A percentile compares a stretch with the other conserved stretches of the same genome.
Conservation (phyloP, 2,888 invertebrate species). For the Mellilla xanthometata region DNA sequence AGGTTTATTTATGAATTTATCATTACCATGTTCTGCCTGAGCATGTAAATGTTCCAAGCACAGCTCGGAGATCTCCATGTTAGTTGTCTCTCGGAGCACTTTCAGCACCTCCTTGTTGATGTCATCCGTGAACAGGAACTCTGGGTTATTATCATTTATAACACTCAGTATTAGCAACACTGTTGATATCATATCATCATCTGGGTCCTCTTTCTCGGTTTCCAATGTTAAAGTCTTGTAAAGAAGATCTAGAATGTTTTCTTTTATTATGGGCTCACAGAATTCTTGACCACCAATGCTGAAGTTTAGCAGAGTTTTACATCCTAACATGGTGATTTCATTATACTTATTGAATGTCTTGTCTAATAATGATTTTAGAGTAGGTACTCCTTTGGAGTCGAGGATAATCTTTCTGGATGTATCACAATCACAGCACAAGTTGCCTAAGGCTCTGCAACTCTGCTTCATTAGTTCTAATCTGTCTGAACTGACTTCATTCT, state of each 20-base stretch:
- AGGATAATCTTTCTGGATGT: slow-evolving; percentile 81
- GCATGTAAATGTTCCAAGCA: slow-evolving; percentile 89
- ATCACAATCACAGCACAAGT: slow-evolving; percentile 95
- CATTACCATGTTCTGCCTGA: slow-evolving; percentile 88
- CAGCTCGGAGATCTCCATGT: slow-evolving; percentile 88
- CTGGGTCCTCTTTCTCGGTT: slow-evolving; percentile 72
- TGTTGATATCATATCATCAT: slow-evolving; percentile 82
- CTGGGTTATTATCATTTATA: slow-evolving; percentile 84
- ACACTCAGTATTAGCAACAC: slow-evolving; percentile 83
- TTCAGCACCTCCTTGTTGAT: slow-evolving; percentile 84
- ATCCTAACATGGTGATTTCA: slow-evolving; percentile 84
- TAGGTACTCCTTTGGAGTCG: slow-evolving; percentile 71
- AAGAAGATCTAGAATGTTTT: slow-evolving; percentile 77
- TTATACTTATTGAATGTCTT: slow-evolving; percentile 52
- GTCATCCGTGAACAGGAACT: slow-evolving; percentile 76
- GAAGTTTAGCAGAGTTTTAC: slow-evolving; percentile 91
- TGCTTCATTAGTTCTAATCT: slow-evolving; percentile 85
- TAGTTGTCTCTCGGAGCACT: slow-evolving; percentile 84
- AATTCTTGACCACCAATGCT: slow-evolving; percentile 88
- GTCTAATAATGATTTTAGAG: slow-evolving; percentile 65
- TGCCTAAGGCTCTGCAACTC: slow-evolving; percentile 91
- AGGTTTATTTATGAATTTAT: neutral
- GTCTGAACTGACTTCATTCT: slow-evolving; percentile 53
- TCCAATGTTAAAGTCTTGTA: slow-evolving; percentile 76
- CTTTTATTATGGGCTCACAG: slow-evolving; percentile 83